Evolutionary conservation across 2,797 vertebrate genomes (phyloP).

Genomic region (Thripadectes ignobilis): DNA sequence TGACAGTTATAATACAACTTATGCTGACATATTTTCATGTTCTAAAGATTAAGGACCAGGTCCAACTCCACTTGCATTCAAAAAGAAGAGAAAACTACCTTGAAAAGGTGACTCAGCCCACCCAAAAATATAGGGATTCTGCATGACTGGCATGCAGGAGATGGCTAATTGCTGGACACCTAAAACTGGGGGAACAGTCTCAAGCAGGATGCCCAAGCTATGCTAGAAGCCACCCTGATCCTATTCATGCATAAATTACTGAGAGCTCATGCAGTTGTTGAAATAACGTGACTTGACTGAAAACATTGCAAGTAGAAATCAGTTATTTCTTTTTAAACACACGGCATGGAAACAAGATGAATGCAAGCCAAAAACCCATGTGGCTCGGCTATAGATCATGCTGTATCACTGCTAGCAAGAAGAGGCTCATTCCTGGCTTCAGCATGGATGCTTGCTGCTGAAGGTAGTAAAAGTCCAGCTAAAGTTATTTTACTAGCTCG

Average conservation of each 20-base stretch:
- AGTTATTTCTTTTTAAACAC: conserved; percentile 2
- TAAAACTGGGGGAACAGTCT: background rate
- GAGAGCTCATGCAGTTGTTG: background rate
- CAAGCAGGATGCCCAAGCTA: background rate
- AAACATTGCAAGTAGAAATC: background rate
- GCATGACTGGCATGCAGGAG: background rate
- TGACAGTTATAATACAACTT: background rate
- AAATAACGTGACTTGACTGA: background rate
- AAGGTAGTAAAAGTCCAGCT: conserved; percentile 39
- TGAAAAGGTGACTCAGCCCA: background rate
- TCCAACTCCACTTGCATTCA: background rate
- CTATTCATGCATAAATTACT: background rate
- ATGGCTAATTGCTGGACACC: background rate
- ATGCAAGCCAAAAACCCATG: background rate
- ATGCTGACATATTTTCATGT: background rate
- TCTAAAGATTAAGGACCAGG: background rate
- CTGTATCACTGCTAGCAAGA: background rate
- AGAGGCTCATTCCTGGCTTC: background rate
- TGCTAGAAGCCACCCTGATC: background rate
- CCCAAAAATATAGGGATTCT: background rate
- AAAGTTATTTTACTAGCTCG: conserved; percentile 50
- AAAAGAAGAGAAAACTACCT: background rate
- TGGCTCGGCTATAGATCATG: background rate
- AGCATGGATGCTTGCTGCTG: background rate
- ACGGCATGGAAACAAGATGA: conserved; percentile 4